phyloP scores from a whole-genome alignment of 2,888 invertebrate species.

The Mechanitis messenoides region DNA sequence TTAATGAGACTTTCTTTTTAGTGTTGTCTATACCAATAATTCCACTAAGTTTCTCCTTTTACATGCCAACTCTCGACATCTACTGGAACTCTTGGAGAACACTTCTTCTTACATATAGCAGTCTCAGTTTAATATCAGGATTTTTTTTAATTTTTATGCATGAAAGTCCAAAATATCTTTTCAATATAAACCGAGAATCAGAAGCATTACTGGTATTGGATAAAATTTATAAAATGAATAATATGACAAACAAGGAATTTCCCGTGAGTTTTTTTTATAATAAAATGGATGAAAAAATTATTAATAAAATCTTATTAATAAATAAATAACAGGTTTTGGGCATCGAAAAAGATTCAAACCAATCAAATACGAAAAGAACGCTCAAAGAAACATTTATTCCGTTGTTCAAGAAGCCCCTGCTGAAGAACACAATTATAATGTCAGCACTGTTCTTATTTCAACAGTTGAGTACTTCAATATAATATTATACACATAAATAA shows the following conservation, averaged over 20 bases:
- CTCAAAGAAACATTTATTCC: conserved; percentile 60
- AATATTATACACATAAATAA: no score
- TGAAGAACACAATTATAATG: conserved; percentile 70
- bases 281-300: neutral
- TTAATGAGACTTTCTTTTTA: conserved; percentile 32
- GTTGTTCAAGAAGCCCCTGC: conserved; percentile 70
- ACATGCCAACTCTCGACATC: conserved; percentile 50
- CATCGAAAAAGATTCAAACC: conserved; percentile 15
- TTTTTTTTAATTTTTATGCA: conserved; percentile 74
- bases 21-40: conserved; percentile 79
- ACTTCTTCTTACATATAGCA: conserved; percentile 76
- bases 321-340: neutral
- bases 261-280: conserved; percentile 37
- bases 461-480: conserved; percentile 63
- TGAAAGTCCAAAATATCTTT: conserved; percentile 86
- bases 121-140: conserved; percentile 78
- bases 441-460: conserved; percentile 71
- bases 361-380: conserved; percentile 37
- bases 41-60: conserved; percentile 60
- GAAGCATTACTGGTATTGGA: conserved; percentile 69
- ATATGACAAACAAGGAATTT: conserved; percentile 39
- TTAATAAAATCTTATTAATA: neutral
- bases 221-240: conserved; percentile 50
- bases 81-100: conserved; percentile 81
- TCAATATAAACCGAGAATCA: conserved; percentile 74